Percentiles rank a stretch among this genome's conserved stretches.
Conservation (phyloP, 2,113 vertebrate genomes). For the Danionella cerebrum region DNA sequence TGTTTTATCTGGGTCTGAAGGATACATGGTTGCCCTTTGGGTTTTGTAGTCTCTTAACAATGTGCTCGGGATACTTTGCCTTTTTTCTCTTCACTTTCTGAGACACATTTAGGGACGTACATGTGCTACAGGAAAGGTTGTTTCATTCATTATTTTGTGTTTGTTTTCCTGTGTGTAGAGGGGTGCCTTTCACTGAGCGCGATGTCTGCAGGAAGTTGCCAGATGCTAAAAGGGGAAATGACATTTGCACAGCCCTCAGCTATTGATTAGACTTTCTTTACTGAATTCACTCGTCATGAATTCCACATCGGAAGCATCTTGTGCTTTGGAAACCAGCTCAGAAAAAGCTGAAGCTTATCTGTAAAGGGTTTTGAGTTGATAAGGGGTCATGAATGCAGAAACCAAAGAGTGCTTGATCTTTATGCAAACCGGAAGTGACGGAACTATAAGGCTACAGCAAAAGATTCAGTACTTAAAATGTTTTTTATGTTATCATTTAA, state of each 20-base stretch:
- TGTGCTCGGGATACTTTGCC: neutral
- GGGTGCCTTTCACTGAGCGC: neutral
- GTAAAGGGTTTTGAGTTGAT: too few relatives aligned
- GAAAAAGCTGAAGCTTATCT: too few relatives aligned
- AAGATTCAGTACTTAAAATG: too few relatives aligned
- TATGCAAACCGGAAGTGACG: too few relatives aligned
- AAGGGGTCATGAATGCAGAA: too few relatives aligned
- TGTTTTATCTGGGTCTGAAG: neutral
- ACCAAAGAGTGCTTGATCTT: too few relatives aligned
- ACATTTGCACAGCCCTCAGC: constrained; percentile 14
- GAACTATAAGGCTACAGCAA: too few relatives aligned
- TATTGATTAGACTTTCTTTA: neutral
- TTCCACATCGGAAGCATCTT: neutral
- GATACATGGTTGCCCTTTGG: neutral
- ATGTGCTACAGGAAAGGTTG: neutral
- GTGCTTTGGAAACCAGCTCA: neutral
- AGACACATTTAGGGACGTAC: neutral
- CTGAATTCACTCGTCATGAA: neutral
- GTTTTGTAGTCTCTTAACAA: neutral
- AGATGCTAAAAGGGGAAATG: constrained; percentile 22
- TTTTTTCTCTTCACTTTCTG: neutral
- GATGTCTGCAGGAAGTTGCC: neutral
- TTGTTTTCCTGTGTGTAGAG: neutral
- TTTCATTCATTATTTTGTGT: neutral
- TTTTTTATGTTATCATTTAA: too few relatives aligned